Base-by-base conservation (phyloP, 2,113 vertebrate species). In the Erythrocebus patas region DNA sequence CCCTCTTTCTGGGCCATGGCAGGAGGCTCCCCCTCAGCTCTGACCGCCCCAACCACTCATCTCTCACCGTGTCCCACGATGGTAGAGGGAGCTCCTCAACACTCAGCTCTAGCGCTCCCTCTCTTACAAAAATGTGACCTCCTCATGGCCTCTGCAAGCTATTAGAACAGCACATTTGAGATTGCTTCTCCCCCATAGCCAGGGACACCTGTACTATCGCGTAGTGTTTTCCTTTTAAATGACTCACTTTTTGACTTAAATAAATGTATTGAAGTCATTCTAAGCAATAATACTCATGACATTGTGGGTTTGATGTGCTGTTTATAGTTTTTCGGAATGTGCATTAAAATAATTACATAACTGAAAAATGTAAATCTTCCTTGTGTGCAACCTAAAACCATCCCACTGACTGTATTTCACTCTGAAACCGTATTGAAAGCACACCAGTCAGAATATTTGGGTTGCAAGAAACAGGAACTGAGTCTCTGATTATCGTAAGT, bases 311-410 rank as follows among this genome's bases (percentile, higher is more conserved):
- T 95, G 40, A 79, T 52, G 79, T 89, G 66, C 64, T 93, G 75
- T 91, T 91, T 80, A 91, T 88, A 84, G 82, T 88, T 96, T 96
- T 91, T 45, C 73, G 52, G 73, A 66, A 59, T 55, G 75, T 27
- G 27, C 61, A n/a, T 87, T 92, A 83, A 66, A 95, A 52, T 87
- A 97, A 90, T 96, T 84, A 83, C 75, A 70, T 92, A 84, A 91
- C 57, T 57, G 52, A 91, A 90, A 89, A 83, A n/a, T 80, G 59
- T 78, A 88, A 91, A 89, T 86, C 38, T 61, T 84, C n/a, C 20
- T 64, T 30, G 20, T 6, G 59, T 75, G 4, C 68, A 52, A 48
- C 50, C 55, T 95, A 66, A 86, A 92, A 64, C 57, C 84, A 75
- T 87, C 85, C 20, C 78, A 43, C 70, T 75, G 72, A 23, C 43